Evolutionary conservation across 2,888 invertebrate genomes (phyloP).

Genomic region (Drosophila atripex): DNA sequence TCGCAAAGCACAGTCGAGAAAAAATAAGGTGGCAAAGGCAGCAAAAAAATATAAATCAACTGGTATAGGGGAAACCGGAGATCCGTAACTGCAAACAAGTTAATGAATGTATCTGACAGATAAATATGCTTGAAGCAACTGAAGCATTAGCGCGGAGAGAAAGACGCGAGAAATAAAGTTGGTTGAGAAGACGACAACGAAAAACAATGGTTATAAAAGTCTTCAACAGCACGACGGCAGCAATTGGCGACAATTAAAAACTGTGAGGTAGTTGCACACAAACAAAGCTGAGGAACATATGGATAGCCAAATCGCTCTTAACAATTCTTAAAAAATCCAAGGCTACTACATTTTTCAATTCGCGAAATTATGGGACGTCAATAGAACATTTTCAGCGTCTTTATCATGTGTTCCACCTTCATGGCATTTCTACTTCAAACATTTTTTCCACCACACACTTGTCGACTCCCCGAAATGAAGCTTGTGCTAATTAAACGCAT

Average conservation of each 20-base stretch:
- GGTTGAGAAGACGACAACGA: conserved; percentile 46
- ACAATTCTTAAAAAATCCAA: neutral
- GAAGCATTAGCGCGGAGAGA: conserved; percentile 17
- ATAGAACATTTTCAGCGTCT: neutral
- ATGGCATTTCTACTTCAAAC: no score
- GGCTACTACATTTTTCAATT: neutral
- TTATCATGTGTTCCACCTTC: no score
- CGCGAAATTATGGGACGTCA: neutral
- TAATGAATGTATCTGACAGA: conserved; percentile 76
- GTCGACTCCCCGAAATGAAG: no score
- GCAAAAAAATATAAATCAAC: conserved; percentile 65
- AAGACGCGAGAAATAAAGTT: conserved; percentile 74
- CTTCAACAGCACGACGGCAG: conserved; percentile 67
- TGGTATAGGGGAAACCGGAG: conserved; percentile 3
- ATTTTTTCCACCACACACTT: no score
- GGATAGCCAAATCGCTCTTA: neutral
- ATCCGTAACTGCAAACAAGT: conserved; percentile 63
- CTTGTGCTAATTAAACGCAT: no score
- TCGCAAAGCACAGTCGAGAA: neutral
- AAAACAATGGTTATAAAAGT: conserved; percentile 73
- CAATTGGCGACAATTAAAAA: conserved; percentile 71
- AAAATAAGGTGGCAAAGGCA: conserved; percentile 25
- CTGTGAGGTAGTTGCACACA: conserved; percentile 41
- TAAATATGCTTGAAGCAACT: conserved; percentile 67
- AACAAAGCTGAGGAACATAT: neutral